These are phyloP conservation scores for Azorinus chamasolen DNA, from an alignment of 2,888 invertebrate species.

Conservation along the genomic window DNA sequence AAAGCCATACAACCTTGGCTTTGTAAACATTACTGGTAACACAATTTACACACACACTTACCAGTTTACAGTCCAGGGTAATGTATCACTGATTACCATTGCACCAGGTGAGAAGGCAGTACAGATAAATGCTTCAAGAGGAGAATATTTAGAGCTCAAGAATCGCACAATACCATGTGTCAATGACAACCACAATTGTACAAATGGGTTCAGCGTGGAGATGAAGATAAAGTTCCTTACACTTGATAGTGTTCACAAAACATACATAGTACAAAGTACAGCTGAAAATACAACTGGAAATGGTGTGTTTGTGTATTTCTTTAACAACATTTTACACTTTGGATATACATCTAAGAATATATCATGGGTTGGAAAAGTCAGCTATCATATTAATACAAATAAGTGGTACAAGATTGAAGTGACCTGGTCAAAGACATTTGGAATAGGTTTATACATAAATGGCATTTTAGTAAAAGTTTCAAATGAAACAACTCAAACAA, in stretches of 20 bases:
- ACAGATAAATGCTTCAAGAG: constrained; percentile 32
- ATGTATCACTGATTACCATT: constrained; percentile 22
- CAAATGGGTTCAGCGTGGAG: constrained; percentile 47
- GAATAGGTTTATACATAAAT: constrained; percentile 32
- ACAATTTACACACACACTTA: constrained; percentile 35
- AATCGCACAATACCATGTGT: constrained; percentile 42
- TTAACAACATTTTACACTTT: constrained; percentile 7
- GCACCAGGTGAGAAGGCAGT: constrained; percentile 17
- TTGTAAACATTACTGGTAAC: constrained; percentile 34
- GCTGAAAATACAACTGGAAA: neutral
- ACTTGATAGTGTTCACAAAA: constrained; percentile 7
- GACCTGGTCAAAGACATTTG: constrained; percentile 31
- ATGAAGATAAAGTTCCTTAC: constrained; percentile 29
- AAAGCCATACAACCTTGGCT: constrained; percentile 45
- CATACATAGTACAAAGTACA: constrained; percentile 29
- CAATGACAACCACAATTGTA: constrained; percentile 26
- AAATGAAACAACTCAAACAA: too few species aligned
- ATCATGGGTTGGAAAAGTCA: constrained; percentile 13
- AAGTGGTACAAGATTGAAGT: constrained; percentile 34
- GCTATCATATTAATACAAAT: constrained; percentile 22
- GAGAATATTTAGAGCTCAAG: constrained; percentile 50
- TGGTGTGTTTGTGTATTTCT: constrained; percentile 4
- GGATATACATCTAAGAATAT: constrained; percentile 10
- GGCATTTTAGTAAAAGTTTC: constrained; percentile 4
- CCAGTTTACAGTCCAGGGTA: constrained; percentile 48